These are phyloP conservation scores for Saxidomus purpurata DNA, from an alignment of 1,140 invertebrate species.

Conservation along the genomic window DNA sequence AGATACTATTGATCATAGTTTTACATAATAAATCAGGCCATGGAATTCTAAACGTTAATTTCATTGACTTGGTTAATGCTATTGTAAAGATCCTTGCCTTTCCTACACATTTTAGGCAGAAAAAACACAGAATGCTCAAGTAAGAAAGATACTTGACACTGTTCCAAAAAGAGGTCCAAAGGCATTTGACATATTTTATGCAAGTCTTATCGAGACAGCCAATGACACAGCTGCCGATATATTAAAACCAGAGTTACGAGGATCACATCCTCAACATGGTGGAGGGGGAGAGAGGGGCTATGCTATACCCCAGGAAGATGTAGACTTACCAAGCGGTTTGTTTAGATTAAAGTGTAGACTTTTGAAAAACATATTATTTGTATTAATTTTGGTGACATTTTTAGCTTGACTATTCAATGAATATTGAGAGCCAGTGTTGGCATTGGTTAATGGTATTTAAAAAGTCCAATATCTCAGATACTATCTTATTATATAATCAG, in stretches of 20 bases:
- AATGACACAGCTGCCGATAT: slow-evolving; percentile 37
- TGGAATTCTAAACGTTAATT: background rate
- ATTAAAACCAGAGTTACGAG: background rate
- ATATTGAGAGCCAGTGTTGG: no score
- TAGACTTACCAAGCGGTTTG: slow-evolving; percentile 32
- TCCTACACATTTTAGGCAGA: slow-evolving; percentile 37
- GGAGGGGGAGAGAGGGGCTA: background rate
- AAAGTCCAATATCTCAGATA: no score
- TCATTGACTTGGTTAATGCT: background rate
- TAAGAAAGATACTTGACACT: slow-evolving; percentile 53
- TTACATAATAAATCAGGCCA: no score
- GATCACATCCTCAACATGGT: background rate
- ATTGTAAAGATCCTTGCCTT: background rate
- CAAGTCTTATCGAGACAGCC: slow-evolving; percentile 27
- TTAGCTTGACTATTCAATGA: background rate
- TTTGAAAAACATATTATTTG: background rate
- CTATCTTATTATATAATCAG: no score
- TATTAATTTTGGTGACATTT: background rate
- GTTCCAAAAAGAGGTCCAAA: slow-evolving; percentile 60
- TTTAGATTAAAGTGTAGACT: background rate
- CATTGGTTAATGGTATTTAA: no score
- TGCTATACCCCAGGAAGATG: background rate
- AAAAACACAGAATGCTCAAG: slow-evolving; percentile 12
- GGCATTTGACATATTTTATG: slow-evolving; percentile 62
- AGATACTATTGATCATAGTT: no score